Evolutionary conservation across 1,140 invertebrate species (phyloP).

Genomic region (Drosophila punjabiensis): DNA sequence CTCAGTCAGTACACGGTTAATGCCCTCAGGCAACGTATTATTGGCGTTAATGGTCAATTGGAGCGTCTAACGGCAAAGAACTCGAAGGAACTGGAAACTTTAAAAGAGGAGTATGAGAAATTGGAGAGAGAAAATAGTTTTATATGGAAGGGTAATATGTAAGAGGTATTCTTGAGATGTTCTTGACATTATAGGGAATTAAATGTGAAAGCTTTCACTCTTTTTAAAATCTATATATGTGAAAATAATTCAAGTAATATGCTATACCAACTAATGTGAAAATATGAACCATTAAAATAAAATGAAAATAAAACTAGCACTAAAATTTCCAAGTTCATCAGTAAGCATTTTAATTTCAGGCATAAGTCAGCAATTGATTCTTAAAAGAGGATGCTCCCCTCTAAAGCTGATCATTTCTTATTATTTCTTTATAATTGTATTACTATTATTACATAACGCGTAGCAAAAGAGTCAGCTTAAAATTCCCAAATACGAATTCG

Average conservation of each 20-base stretch:
- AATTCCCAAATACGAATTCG: not conserved
- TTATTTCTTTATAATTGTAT: too few relatives aligned
- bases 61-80: slow-evolving; percentile 57
- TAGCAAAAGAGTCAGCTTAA: too few relatives aligned
- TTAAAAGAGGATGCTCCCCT: too few relatives aligned
- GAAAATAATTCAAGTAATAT: not conserved
- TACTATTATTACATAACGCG: too few relatives aligned
- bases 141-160: slow-evolving; percentile 53
- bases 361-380: too few relatives aligned
- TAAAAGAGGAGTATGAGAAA: slow-evolving; percentile 53
- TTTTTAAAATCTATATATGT: not conserved
- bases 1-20: slow-evolving; percentile 64
- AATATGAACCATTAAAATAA: too few relatives aligned
- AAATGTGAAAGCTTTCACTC: not conserved
- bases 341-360: too few relatives aligned
- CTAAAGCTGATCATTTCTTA: too few relatives aligned
- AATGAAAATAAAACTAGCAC: too few relatives aligned
- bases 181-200: not conserved
- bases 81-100: slow-evolving; percentile 47
- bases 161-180: not conserved
- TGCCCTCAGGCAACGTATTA: slow-evolving; percentile 63
- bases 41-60: slow-evolving; percentile 63
- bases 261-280: not conserved
- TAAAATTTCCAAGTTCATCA: too few relatives aligned
- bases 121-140: slow-evolving; percentile 60